phyloP scores from a whole-genome alignment of 2,888 invertebrate species.

The Fabriciana adippe region DNA sequence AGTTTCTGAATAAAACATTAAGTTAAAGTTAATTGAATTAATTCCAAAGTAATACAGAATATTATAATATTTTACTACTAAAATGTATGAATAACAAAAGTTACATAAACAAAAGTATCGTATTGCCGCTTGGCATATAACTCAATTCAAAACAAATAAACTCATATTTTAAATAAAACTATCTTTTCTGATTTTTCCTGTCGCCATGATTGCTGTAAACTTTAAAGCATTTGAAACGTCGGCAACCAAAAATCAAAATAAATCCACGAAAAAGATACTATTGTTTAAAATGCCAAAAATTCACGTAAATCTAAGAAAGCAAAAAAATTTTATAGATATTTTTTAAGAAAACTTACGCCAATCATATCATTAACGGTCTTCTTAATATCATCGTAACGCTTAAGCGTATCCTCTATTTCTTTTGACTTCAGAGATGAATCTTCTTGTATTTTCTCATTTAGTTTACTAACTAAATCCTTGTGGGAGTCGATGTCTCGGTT shows the following conservation, averaged over 20 bases:
- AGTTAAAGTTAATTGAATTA: neutral
- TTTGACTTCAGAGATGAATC: constrained; percentile 85
- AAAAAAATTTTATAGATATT: neutral
- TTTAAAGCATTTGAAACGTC: too few species aligned
- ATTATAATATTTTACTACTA: too few species aligned
- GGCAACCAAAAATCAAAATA: too few species aligned
- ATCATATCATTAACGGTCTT: constrained; percentile 85
- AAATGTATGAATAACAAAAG: too few species aligned
- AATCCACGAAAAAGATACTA: too few species aligned
- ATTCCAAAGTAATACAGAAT: neutral
- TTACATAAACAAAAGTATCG: too few species aligned
- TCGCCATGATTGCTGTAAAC: too few species aligned
- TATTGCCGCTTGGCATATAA: too few species aligned
- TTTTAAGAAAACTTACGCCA: constrained; percentile 68
- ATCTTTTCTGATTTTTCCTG: too few species aligned
- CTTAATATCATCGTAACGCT: constrained; percentile 87
- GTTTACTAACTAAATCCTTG: constrained; percentile 88
- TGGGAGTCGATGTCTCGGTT: constrained; percentile 92
- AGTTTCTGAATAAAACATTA: constrained; percentile 79
- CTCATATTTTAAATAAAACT: too few species aligned
- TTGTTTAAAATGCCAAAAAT: too few species aligned
- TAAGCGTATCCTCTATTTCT: constrained; percentile 87
- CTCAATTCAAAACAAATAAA: too few species aligned
- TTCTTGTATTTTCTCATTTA: constrained; percentile 88
- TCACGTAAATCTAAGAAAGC: neutral